Base-by-base conservation (phyloP, 1,140 invertebrate species). In the Campoletis sonorensis region DNA sequence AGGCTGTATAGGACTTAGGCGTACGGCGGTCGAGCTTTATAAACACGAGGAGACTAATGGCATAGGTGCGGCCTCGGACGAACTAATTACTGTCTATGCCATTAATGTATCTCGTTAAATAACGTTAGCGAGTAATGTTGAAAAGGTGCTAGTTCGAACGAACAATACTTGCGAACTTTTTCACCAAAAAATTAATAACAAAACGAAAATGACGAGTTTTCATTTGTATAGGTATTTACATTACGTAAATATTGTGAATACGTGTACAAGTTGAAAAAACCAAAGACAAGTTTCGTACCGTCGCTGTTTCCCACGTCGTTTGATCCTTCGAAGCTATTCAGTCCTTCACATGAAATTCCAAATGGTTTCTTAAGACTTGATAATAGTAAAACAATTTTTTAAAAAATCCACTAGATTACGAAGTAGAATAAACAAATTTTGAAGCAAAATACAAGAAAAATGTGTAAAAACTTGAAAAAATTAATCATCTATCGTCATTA, bases 21-120 rank as follows among this genome's bases (percentile, higher is more conserved):
- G 86, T 87, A 89, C 85, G 85, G 77, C 85, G 86, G 85, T 86
- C 84, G 85, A 82, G 83, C 82, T 79, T 75, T 82, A 64, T 64
- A 26, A 23, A 26, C n/a, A 64, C 23, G 23, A 64, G 11, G 11
- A 23, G 23, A 64, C 21, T 64, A 64, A 64, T 64, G 61, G 61
- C 61, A 5, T 64, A 64, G 61, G 61, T 64, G 61, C 61, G 61
- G 61, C 61, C n/a, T 64, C 23, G 61, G 61, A 64, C 61, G 61
- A 13, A 27, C 26, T 64, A 64, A 64, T 64, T 64, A 64, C 5
- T 23, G 61, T 64, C 26, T 10, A 26, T 10, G 61, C 23, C 23
- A 13, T 8, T 27, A 64, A 64, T 64, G 61, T 7, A 23, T 26
- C 61, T 64, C 61, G 61, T 64, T 64, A 15, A 64, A 64, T 64